Conservation (phyloP, 2,888 invertebrate genomes). For the Epicampocera succincta region DNA sequence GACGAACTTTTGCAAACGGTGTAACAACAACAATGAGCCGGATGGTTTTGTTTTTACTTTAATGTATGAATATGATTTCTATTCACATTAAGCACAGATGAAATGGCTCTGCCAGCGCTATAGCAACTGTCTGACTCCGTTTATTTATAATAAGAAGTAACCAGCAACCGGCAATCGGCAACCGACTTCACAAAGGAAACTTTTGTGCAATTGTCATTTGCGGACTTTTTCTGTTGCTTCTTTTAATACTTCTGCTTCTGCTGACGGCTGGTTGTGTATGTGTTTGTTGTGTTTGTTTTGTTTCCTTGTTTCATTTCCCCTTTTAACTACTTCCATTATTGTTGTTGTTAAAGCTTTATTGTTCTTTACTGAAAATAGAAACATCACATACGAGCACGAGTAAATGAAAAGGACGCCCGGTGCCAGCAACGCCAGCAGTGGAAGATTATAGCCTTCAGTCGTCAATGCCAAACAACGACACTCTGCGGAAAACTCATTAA, state of each 20-base stretch:
- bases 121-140: constrained; percentile 1
- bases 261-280: background rate
- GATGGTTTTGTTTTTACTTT: background rate
- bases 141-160: background rate
- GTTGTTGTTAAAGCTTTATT: constrained; percentile 40
- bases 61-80: constrained; percentile 34
- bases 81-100: constrained; percentile 47
- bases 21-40: background rate
- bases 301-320: constrained; percentile 14
- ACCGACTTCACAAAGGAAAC: background rate
- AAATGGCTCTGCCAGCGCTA: constrained; percentile 34
- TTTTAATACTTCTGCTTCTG: background rate
- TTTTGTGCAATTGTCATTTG: constrained; percentile 14
- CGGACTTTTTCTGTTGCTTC: constrained; percentile 9
- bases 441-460: constrained; percentile 60
- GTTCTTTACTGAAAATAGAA: constrained; percentile 58
- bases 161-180: constrained; percentile 1
- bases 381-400: constrained; percentile 10
- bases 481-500: constrained; percentile 59
- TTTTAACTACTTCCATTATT: constrained; percentile 14
- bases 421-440: constrained; percentile 37
- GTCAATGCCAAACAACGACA: constrained; percentile 63
- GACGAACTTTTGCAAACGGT: constrained; percentile 13
- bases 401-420: too few relatives aligned
- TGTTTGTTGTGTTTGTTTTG: background rate